A percentile compares a stretch with the other conserved stretches of the same genome.
phyloP scores from a whole-genome alignment of 2,888 invertebrate genomes.

The Sericinus montela region DNA sequence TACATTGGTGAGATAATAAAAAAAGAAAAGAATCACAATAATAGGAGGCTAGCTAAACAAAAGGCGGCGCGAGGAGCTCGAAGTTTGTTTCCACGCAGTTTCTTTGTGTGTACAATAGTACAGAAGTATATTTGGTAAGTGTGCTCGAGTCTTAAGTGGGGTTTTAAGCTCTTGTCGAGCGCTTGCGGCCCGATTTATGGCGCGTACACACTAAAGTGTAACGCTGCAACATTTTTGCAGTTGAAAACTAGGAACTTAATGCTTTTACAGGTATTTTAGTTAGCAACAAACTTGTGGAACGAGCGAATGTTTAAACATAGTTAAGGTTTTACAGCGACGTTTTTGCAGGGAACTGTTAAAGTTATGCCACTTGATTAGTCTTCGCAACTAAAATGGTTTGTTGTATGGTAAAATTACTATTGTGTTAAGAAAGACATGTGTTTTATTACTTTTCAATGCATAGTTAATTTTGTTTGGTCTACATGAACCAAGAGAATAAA shows the following conservation, averaged over 20 bases:
- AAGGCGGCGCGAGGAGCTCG: constrained; percentile 17
- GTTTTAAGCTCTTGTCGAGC: constrained; percentile 19
- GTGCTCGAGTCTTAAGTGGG: constrained; percentile 21
- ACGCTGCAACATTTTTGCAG: constrained; percentile 15
- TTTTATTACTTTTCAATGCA: too few species aligned
- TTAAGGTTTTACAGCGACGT: neutral
- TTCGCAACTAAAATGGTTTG: too few species aligned
- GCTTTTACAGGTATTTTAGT: constrained; percentile 12
- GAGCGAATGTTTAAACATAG: neutral
- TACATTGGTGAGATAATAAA: neutral
- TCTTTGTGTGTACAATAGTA: constrained; percentile 20
- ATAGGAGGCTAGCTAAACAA: constrained; percentile 10
- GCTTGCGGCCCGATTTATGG: constrained; percentile 19
- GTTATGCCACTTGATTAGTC: too few species aligned
- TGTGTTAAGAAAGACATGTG: too few species aligned
- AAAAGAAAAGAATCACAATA: neutral
- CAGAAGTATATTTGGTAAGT: constrained; percentile 20
- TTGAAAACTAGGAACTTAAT: constrained; percentile 13
- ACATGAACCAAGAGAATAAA: too few species aligned
- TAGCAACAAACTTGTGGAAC: constrained; percentile 9
- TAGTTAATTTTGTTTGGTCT: too few species aligned
- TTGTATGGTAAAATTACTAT: too few species aligned
- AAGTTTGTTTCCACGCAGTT: constrained; percentile 17
- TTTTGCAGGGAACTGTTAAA: neutral
- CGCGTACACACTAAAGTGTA: constrained; percentile 14